Evolutionary conservation across 2,797 vertebrate species (phyloP), one percentile per base, ranked within the genome.

Genomic region (Tauraco hartlaubi): DNA sequence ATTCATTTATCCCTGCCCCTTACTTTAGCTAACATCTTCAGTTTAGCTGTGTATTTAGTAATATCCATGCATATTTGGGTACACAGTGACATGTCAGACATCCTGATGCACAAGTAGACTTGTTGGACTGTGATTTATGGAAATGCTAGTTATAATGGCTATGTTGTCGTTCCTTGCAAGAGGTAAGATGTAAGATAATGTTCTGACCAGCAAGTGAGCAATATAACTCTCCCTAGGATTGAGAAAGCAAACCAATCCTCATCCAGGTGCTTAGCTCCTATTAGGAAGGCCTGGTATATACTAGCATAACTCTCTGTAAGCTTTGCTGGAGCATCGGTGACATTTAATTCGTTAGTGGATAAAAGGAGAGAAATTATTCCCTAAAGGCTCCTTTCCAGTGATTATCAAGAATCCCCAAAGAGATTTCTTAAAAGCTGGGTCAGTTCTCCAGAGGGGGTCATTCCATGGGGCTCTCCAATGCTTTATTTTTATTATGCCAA

Each of bases 281-380:
- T 92, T 92, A 92, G 64, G 68, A 81, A 94, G 94, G 64, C 9
- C 35, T 88, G 78, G 49, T 46, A 95, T 69, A 85, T 18, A 18
- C 35, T 77, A 66, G 31, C 41, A 78, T 76, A 91, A 87, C n/a
- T 93, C 66, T 90, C 72, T 80, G 58, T 71, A 55, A 69, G 75
- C n/a, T 83, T 89, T 84, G 22, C 66, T 90, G 88, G 96, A 90
- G 83, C 83, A 92, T 84, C 41, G 5, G 8, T 74, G 58, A 76
- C 54, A 90, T 95, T 97, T 97, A 83, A 6, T n/a, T 69, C 83
- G 83, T 76, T 86, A 61, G 74, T 74, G 82, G 72, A 31, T 85
- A 74, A 92, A 96, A 90, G 29, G n/a, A 93, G 87, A 94, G 49
- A 85, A 96, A 90, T 66, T 48, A 83, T 69, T 96, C 91, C 90